phyloP scores from a whole-genome alignment of 2,797 vertebrate genomes.

The Avahi laniger region DNA sequence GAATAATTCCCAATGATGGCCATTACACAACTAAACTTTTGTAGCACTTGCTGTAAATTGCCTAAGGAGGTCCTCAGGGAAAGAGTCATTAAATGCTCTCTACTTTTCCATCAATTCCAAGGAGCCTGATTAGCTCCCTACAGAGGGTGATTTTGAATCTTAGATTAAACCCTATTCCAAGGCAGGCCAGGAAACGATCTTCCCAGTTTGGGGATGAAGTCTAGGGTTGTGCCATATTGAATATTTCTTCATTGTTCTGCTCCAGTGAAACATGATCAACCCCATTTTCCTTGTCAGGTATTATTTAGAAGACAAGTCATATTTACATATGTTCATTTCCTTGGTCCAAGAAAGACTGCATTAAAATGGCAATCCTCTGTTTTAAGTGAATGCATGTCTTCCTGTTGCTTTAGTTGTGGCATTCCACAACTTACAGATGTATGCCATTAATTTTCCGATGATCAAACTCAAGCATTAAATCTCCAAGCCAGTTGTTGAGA shows the following conservation, averaged over 20 bases:
- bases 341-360: neutral
- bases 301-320: neutral
- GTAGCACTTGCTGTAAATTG: neutral
- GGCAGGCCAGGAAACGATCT: neutral
- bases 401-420: neutral
- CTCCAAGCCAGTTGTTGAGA: neutral
- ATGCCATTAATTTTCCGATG: neutral
- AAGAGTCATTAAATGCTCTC: neutral
- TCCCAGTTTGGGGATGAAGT: neutral
- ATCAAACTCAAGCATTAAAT: neutral
- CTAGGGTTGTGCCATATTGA: neutral
- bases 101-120: neutral
- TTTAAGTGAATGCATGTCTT: neutral
- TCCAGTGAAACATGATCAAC: neutral
- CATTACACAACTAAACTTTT: neutral
- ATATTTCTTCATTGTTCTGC: neutral
- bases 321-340: neutral
- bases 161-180: neutral
- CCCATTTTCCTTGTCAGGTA: neutral
- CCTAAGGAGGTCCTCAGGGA: neutral
- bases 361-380: neutral
- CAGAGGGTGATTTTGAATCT: neutral
- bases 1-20: neutral
- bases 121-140: neutral
- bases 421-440: neutral